Evolutionary conservation across 2,888 invertebrate species (phyloP).

Genomic region (Napeogenes sylphis): DNA sequence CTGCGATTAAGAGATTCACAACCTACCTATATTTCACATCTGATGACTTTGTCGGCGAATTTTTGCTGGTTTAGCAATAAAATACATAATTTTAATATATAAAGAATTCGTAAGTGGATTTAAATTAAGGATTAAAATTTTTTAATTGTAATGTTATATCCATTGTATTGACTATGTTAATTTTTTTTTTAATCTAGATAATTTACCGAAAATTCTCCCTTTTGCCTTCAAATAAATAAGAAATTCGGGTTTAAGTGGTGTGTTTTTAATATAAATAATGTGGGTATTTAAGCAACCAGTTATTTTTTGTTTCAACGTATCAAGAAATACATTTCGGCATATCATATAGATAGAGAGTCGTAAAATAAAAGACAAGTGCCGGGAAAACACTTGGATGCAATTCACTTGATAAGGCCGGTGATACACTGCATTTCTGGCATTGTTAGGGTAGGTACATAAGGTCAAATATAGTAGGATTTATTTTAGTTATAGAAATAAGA

Average conservation of each 20-base stretch:
- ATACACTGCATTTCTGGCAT: constrained; percentile 20
- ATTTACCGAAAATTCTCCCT: too few relatives aligned
- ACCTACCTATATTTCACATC: constrained; percentile 52
- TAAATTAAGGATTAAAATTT: background rate
- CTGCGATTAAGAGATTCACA: constrained; percentile 69
- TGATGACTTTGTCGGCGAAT: constrained; percentile 35
- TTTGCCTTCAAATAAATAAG: too few relatives aligned
- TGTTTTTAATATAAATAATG: too few relatives aligned
- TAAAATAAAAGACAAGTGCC: constrained; percentile 57
- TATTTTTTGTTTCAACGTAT: constrained; percentile 42
- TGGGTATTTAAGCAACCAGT: too few relatives aligned
- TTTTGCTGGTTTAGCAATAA: constrained; percentile 25
- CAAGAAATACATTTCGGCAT: constrained; percentile 56
- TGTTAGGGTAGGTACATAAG: background rate
- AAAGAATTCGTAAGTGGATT: background rate
- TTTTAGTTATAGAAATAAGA: background rate
- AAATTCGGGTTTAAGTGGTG: too few relatives aligned
- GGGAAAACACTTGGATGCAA: constrained; percentile 40
- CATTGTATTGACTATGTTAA: too few relatives aligned
- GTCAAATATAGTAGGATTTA: background rate
- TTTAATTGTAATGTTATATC: background rate
- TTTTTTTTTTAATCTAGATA: too few relatives aligned
- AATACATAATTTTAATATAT: constrained; percentile 16
- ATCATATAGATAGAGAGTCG: constrained; percentile 54
- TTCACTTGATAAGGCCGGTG: constrained; percentile 36